Conservation (phyloP, 2,113 vertebrate species). For the Vulpes lagopus region DNA sequence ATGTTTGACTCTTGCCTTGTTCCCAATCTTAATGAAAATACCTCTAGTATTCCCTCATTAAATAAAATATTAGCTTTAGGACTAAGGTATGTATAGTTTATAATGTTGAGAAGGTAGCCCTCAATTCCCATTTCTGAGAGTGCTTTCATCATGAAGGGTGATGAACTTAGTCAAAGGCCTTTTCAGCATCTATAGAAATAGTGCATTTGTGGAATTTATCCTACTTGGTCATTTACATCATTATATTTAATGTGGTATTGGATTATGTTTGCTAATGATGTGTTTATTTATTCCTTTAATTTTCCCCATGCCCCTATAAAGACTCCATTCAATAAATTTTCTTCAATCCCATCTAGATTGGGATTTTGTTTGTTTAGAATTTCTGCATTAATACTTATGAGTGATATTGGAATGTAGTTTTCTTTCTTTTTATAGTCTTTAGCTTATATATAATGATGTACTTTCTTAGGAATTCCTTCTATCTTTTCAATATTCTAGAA, state of each 20-base stretch:
- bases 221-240: neutral
- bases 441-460: neutral
- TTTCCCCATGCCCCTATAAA: neutral
- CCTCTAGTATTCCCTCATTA: neutral
- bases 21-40: constrained; percentile 11
- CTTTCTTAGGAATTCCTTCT: neutral
- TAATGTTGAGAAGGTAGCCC: neutral
- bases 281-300: neutral
- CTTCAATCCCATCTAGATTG: neutral
- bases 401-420: neutral
- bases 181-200: neutral
- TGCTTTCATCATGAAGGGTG: neutral
- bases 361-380: neutral
- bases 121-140: neutral
- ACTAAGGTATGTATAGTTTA: neutral
- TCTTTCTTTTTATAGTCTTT: neutral
- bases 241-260: neutral
- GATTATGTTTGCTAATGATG: neutral
- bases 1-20: constrained; percentile 18
- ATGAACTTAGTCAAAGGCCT: constrained; percentile 11
- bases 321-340: neutral
- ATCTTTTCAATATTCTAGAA: neutral
- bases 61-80: neutral
- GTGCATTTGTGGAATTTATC: neutral
- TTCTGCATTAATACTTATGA: neutral